Conservation (phyloP, 2,888 invertebrate genomes). For the Mythimna lalbum region DNA sequence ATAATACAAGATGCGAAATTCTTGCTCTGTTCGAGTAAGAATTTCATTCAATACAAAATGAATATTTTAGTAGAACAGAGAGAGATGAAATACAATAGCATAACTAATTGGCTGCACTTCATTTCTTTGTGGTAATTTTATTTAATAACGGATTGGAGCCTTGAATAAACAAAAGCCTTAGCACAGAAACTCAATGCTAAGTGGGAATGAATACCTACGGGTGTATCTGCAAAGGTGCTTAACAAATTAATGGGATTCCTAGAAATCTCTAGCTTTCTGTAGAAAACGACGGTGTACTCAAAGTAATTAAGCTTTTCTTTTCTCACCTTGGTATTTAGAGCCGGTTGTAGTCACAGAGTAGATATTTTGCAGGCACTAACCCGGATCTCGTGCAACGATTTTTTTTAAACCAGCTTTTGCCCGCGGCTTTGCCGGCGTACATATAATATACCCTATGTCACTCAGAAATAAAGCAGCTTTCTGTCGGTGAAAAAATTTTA, state of each 20-base stretch:
- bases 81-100: neutral
- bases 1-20: no score
- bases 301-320: constrained; percentile 35
- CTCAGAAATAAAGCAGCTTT: no score
- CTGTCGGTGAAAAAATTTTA: no score
- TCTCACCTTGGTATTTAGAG: constrained; percentile 13
- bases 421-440: no score
- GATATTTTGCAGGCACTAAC: no score
- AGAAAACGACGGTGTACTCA: constrained; percentile 33
- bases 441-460: no score
- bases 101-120: neutral
- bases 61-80: neutral
- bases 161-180: neutral
- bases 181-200: constrained; percentile 10
- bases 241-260: constrained; percentile 50
- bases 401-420: no score
- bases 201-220: constrained; percentile 17
- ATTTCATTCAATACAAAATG: neutral
- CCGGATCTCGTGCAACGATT: no score
- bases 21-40: no score
- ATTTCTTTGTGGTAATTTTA: neutral
- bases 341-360: no score
- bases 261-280: constrained; percentile 28
- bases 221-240: constrained; percentile 18
- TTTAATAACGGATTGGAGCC: neutral